phyloP scores from a whole-genome alignment of 2,888 invertebrate genomes.

The Xestia rhomboidea region DNA sequence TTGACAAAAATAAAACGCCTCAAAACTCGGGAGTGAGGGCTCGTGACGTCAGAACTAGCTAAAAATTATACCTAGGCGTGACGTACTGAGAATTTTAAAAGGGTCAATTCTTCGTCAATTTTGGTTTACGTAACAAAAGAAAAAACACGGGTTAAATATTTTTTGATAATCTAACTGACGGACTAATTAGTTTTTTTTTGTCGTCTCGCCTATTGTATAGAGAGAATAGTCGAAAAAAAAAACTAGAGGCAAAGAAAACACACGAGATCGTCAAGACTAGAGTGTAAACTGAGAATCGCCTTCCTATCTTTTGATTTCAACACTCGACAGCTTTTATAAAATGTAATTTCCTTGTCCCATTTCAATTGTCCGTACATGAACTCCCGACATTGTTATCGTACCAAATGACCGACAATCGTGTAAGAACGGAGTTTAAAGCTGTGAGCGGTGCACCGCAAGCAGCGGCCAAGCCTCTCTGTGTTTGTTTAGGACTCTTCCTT shows the following conservation, averaged over 20 bases:
- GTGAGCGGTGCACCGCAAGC: slow-evolving; percentile 57
- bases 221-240: not conserved
- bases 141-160: no score
- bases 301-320: slow-evolving; percentile 1
- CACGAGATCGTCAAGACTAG: not conserved
- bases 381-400: slow-evolving; percentile 36
- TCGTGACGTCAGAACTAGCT: no score
- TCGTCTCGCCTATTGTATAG: no score
- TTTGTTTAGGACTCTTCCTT: slow-evolving; percentile 61
- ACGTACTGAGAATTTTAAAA: no score
- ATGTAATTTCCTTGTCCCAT: slow-evolving; percentile 7
- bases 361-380: slow-evolving; percentile 26
- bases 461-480: slow-evolving; percentile 41
- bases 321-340: slow-evolving; percentile 4
- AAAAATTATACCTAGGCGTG: no score
- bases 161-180: no score
- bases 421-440: slow-evolving; percentile 45
- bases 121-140: no score
- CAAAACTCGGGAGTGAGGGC: no score
- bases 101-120: no score
- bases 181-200: no score
- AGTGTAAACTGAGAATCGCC: not conserved
- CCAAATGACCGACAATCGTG: slow-evolving; percentile 45
- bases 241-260: not conserved
- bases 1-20: no score